Evolutionary conservation across 2,888 invertebrate species (phyloP), one percentile per base, ranked within the genome.

Genomic region (Papilio demoleus): DNA sequence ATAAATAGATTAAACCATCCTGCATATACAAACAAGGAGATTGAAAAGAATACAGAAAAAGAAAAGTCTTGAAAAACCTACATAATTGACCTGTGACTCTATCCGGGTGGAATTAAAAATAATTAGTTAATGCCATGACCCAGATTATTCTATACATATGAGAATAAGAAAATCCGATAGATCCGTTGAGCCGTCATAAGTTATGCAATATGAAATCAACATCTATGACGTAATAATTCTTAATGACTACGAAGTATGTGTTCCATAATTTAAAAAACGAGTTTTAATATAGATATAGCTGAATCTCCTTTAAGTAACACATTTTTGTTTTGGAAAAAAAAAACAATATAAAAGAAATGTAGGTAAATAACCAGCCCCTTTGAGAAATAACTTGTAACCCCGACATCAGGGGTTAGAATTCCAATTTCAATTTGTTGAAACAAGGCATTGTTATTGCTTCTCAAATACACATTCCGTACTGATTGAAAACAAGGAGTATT

Each of bases 341-440:
- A 40, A 27, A 42, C 56, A 24, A 11, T n/a, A n/a, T 31, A n/a
- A 65, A 65, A 65, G 38, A 65, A 58, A 53, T 11, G 56, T 65
- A 64, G 31, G 56, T 65, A 65, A 65, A 65, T 42, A 34, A 36
- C 53, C 14, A 42, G 56, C 27, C 65, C 65, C 65, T 56, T 56
- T 56, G 65, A 56, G 65, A 40, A 40, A 56, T 65, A 65, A 65
- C 53, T 56, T 65, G 56, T 56, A 27, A 53, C 65, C 56, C 65
- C 42, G n/a, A 24, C 27, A 40, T 65, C 56, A 27, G 38, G 65
- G 65, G 65, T 56, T 65, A 65, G 65, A 53, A 58, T 53, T 65
- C 53, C 65, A 65, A 65, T 65, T 56, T 53, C 53, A 42, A 65
- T 40, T 56, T 65, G 65, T 65, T 65, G 65, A 56, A 53, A 27